Conservation (phyloP, 2,113 vertebrate genomes). For the Haplochromis vanheusdeni region DNA sequence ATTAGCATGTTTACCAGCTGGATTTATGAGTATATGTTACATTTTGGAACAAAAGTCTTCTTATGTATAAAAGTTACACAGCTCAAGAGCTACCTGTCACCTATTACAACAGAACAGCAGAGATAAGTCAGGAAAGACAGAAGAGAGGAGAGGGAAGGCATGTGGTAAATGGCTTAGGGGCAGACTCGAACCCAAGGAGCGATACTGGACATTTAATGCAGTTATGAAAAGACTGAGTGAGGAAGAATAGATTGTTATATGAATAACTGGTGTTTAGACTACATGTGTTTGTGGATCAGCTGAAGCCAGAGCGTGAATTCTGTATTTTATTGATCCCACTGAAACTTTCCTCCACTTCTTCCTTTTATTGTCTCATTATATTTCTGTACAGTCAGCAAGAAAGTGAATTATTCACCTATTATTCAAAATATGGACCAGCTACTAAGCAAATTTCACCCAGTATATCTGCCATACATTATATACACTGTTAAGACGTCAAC, state of each 20-base stretch:
- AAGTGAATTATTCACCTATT: constrained; percentile 4
- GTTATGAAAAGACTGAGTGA: neutral
- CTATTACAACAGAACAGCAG: neutral
- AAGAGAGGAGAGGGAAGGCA: neutral
- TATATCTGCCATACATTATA: neutral
- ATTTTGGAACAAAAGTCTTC: neutral
- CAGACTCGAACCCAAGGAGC: neutral
- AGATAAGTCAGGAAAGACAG: neutral
- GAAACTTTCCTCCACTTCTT: constrained; percentile 2
- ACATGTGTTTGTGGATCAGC: neutral
- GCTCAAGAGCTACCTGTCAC: neutral
- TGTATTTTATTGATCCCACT: constrained; percentile 26
- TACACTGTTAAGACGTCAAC: neutral
- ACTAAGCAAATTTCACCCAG: neutral
- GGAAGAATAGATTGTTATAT: neutral
- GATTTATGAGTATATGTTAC: neutral
- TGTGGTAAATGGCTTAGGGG: neutral
- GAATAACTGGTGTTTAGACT: neutral
- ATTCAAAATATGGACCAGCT: neutral
- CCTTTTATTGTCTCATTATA: constrained; percentile 22
- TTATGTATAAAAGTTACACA: neutral
- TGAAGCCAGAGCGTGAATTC: neutral
- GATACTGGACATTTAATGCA: neutral
- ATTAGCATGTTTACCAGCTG: neutral
- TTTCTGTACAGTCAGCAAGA: constrained; percentile 29